Base-by-base conservation (phyloP, 1,140 invertebrate species). In the Macrocentrus cingulum region DNA sequence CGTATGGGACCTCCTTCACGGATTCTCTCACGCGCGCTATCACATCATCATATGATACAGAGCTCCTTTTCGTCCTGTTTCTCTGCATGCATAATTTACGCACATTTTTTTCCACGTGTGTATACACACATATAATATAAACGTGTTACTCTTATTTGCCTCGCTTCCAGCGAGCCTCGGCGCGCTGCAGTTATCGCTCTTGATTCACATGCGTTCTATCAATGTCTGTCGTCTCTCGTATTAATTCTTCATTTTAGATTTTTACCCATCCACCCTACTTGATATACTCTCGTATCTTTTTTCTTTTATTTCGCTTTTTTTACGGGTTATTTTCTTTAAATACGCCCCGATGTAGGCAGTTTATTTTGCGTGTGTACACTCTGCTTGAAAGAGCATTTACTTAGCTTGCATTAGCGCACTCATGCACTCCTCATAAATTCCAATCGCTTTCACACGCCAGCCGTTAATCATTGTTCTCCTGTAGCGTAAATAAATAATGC, bases 391-490 rank as follows among this genome's bases (percentile, higher is more conserved):
- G 49, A 37, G 41, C 57, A 57, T 60, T 56, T 53, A 62, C 56
- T 59, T 62, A 62, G 42, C 49, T 56, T 34, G 50, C 54, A 60
- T 60, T 51, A 56, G 53, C 55, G 48, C 52, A 55, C 58, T 51
- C 58, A 48, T 46, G 41, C 51, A 55, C 62, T 63, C 58, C 58
- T 63, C 62, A 60, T 63, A 63, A 63, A 63, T 63, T 60, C 55
- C 62, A 63, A 63, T 63, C 50, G 59, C 59, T 63, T 63, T 63
- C 59, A 63, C 58, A 51, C 50, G 51, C 39, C 29, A 54, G 32
- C 58, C 53, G 62, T 63, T 63, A 63, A 63, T 63, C 62, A 63
- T 60, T 59, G 56, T 48, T 46, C 37, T 13, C 20, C n/a, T 34
- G n/a, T 23, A 42, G 39, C 25, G 23, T 54, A 54, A 42, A 54